Conservation (phyloP, 2,888 invertebrate genomes). For the Leptodirus hochenwartii region DNA sequence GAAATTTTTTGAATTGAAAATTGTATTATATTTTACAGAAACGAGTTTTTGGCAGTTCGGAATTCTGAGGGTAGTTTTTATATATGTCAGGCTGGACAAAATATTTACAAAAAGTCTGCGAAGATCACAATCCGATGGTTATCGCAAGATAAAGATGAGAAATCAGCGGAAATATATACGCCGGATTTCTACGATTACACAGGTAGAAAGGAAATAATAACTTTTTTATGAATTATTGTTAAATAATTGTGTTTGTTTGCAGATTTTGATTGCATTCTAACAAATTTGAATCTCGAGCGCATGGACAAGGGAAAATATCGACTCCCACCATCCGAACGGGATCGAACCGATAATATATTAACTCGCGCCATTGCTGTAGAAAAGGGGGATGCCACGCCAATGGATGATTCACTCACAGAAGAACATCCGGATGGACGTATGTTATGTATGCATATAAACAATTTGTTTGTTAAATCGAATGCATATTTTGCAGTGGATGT, state of each 20-base stretch:
- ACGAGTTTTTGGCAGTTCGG: constrained; percentile 79
- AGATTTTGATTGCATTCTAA: constrained; percentile 79
- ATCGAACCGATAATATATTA: constrained; percentile 65
- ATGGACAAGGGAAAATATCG: constrained; percentile 52
- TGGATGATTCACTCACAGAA: constrained; percentile 41
- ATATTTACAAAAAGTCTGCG: constrained; percentile 70
- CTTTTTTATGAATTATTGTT: constrained; percentile 11
- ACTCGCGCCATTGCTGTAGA: constrained; percentile 69
- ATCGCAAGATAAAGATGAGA: constrained; percentile 51
- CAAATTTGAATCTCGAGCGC: constrained; percentile 61
- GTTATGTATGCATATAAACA: constrained; percentile 23
- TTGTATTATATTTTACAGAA: constrained; percentile 45
- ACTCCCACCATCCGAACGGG: constrained; percentile 53
- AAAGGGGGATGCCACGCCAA: constrained; percentile 40
- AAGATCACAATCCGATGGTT: constrained; percentile 84
- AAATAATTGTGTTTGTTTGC: constrained; percentile 18
- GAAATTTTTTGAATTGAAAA: constrained; percentile 1
- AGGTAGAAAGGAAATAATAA: constrained; percentile 28
- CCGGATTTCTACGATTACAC: constrained; percentile 82
- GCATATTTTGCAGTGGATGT: constrained; percentile 52
- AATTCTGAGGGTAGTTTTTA: constrained; percentile 79
- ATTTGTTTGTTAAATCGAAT: constrained; percentile 1
- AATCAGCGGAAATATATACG: constrained; percentile 54
- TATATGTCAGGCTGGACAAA: constrained; percentile 79
- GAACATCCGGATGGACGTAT: constrained; percentile 74